Evolutionary conservation across 2,888 invertebrate genomes (phyloP).

Genomic region (Steinernema hermaphroditum): DNA sequence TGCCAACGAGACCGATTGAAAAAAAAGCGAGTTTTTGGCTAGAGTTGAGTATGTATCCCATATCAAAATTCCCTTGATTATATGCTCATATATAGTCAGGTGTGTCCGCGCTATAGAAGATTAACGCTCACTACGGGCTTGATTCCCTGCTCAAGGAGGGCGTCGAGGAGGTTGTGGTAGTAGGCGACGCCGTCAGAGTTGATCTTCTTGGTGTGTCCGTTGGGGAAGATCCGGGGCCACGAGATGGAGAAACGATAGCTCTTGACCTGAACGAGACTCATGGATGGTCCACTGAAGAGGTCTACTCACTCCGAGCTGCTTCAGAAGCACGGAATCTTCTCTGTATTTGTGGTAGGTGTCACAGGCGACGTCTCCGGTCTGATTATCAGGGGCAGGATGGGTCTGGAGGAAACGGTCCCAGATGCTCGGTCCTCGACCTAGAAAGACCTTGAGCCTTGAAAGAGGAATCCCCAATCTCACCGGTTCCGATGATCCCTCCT

Average conservation of each 20-base stretch:
- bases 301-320: constrained; percentile 69
- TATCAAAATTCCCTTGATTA: too few relatives aligned
- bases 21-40: too few relatives aligned
- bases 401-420: constrained; percentile 74
- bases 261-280: constrained; percentile 18
- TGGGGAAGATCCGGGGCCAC: constrained; percentile 79
- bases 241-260: constrained; percentile 70
- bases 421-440: constrained; percentile 70
- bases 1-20: too few relatives aligned
- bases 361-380: constrained; percentile 74
- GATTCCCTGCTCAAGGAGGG: constrained; percentile 73
- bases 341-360: constrained; percentile 75
- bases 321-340: constrained; percentile 73
- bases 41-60: too few relatives aligned
- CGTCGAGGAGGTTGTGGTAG: constrained; percentile 78
- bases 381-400: constrained; percentile 73
- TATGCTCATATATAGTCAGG: too few relatives aligned
- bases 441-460: background rate
- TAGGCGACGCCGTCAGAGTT: constrained; percentile 77
- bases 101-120: too few relatives aligned
- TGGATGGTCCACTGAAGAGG: background rate
- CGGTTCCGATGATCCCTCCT: constrained; percentile 35
- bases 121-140: constrained; percentile 69
- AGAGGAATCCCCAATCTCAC: constrained; percentile 17
- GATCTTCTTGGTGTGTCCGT: constrained; percentile 74